Evolutionary conservation across 2,113 vertebrate genomes (phyloP).

Genomic region (Apteryx owenii): DNA sequence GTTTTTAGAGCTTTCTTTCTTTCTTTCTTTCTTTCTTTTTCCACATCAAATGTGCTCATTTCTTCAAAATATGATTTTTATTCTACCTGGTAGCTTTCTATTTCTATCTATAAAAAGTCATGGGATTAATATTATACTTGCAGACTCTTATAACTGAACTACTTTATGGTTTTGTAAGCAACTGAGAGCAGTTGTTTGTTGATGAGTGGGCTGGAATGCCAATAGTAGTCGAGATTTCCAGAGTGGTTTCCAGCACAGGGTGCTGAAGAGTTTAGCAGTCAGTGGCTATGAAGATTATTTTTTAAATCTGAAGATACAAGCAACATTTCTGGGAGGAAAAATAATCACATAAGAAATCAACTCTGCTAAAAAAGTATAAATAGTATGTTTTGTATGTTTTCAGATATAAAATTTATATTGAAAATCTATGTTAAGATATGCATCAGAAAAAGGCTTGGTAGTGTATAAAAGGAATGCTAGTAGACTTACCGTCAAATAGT

Average conservation of each 20-base stretch:
- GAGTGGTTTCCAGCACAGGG: background rate
- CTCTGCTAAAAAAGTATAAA: background rate
- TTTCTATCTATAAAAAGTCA: background rate
- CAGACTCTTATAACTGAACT: background rate
- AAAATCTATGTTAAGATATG: background rate
- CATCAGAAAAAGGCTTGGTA: background rate
- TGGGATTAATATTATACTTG: background rate
- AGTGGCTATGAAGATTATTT: slow-evolving; percentile 17
- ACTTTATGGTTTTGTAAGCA: background rate
- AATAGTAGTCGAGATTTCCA: background rate
- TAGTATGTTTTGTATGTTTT: background rate
- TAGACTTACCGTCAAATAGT: background rate
- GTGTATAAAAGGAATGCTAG: background rate
- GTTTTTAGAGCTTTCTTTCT: background rate
- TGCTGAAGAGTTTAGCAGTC: background rate
- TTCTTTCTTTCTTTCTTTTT: background rate
- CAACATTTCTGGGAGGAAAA: background rate
- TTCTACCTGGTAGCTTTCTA: background rate
- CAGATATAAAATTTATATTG: background rate
- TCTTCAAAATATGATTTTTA: background rate
- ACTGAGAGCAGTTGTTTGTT: background rate
- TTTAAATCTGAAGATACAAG: slow-evolving; percentile 9
- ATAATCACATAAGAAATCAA: background rate
- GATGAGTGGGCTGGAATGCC: background rate
- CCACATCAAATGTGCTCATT: background rate